These are phyloP conservation scores for Pardosa pseudoannulata DNA, from an alignment of 2,888 invertebrate species.

Conservation along the genomic window DNA sequence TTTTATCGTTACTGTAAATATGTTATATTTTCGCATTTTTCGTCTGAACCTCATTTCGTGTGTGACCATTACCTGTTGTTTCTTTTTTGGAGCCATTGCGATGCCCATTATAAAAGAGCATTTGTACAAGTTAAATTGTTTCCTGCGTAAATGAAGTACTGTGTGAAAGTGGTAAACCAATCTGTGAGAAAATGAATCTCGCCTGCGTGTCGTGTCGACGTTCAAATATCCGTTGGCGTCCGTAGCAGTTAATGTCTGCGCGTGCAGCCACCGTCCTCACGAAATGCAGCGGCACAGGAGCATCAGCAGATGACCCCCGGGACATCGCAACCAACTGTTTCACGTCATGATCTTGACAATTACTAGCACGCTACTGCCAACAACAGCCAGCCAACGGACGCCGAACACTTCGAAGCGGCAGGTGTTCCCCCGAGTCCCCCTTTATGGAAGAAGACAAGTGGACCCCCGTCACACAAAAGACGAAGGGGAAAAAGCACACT, in stretches of 20 bases:
- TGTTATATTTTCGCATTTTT: too few relatives aligned
- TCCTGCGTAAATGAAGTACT: too few relatives aligned
- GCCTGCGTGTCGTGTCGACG: background rate
- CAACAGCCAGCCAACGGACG: slow-evolving; percentile 51
- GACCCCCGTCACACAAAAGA: slow-evolving; percentile 33
- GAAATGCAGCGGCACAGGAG: background rate
- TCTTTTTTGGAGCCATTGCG: too few relatives aligned
- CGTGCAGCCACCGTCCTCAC: background rate
- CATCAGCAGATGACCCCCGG: background rate
- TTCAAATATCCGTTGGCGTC: slow-evolving; percentile 15
- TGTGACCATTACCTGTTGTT: too few relatives aligned
- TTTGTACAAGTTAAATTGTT: too few relatives aligned
- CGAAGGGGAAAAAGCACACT: slow-evolving; percentile 2
- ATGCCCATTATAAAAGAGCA: too few relatives aligned
- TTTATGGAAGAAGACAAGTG: slow-evolving; percentile 25
- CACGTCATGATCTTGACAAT: slow-evolving; percentile 35
- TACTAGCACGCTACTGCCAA: slow-evolving; percentile 33
- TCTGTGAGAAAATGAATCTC: background rate
- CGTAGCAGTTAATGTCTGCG: background rate
- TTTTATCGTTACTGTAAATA: too few relatives aligned
- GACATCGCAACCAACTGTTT: slow-evolving; percentile 37
- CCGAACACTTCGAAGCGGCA: slow-evolving; percentile 25
- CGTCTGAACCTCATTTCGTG: too few relatives aligned
- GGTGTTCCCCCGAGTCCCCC: slow-evolving; percentile 30
- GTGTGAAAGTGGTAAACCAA: too few relatives aligned